phyloP scores from a whole-genome alignment of 1,140 invertebrate genomes.

The Linepithema humile region DNA sequence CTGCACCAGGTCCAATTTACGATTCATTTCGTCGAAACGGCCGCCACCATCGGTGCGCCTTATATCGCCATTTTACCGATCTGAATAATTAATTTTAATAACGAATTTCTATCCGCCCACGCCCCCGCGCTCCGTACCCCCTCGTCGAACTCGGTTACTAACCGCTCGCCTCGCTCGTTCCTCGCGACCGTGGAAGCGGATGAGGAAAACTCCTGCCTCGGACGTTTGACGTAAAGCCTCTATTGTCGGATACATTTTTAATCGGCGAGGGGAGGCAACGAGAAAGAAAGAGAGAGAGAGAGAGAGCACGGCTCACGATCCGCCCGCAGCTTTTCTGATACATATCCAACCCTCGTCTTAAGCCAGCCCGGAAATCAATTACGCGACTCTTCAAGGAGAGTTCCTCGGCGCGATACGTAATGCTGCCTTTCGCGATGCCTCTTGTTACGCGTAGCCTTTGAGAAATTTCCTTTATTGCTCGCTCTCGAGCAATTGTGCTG shows the following conservation, averaged over 20 bases:
- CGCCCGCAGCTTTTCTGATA: slow-evolving; percentile 43
- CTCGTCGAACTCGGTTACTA: slow-evolving; percentile 59
- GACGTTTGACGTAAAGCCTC: slow-evolving; percentile 76
- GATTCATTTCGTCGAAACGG: slow-evolving; percentile 82
- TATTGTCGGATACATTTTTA: slow-evolving; percentile 77
- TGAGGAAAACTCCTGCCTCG: slow-evolving; percentile 62
- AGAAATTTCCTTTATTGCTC: slow-evolving; percentile 28
- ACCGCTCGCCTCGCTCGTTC: slow-evolving; percentile 50
- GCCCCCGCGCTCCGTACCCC: slow-evolving; percentile 55
- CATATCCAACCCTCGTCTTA: not conserved
- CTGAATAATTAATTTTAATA: slow-evolving; percentile 84
- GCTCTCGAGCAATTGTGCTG: not conserved
- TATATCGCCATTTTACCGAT: slow-evolving; percentile 83
- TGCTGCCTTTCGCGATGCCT: not conserved
- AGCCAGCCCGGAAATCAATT: slow-evolving; percentile 40
- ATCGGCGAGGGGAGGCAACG: slow-evolving; percentile 52
- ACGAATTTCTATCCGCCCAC: slow-evolving; percentile 77
- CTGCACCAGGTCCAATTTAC: slow-evolving; percentile 82
- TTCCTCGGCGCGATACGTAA: slow-evolving; percentile 37
- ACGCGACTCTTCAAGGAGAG: slow-evolving; percentile 40
- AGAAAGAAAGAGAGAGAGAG: no score
- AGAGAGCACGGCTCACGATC: slow-evolving; percentile 27
- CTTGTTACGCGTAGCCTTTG: not conserved
- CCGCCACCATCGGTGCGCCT: slow-evolving; percentile 76
- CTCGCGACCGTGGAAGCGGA: slow-evolving; percentile 19